Base-by-base conservation (phyloP, 2,888 invertebrate genomes). In the Stenchaetothrips biformis region DNA sequence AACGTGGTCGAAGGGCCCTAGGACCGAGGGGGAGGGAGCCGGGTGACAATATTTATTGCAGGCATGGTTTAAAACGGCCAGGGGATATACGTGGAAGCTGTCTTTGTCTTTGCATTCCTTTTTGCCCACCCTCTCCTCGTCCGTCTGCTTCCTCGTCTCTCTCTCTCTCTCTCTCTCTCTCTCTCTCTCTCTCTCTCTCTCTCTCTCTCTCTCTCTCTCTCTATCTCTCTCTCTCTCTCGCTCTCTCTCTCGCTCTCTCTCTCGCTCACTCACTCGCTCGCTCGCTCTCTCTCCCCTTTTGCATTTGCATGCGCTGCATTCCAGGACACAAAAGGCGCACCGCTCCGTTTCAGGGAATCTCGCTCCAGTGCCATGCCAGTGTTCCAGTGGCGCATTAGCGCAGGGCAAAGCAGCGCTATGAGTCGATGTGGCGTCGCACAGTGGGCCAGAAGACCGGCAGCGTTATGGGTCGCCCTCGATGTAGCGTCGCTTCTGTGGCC, bases 141-240 rank as follows among this genome's bases (percentile, higher is more conserved):
- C 78, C 77, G 7, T 78, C 62, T 67, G 81, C 79, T 80, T 77
- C 80, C 80, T 74, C 80, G 81, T 67, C 67, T 53, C 77, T 59
- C 81, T 80, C 79, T 80, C 81, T 37, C 37, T 81, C 16, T 82
- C 82, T 81, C 81, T 82, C 82, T 48, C 80, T 79, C 80, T 67
- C 80, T 74, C 79, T 78, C 77, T 79, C 82, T 79, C 78, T 74
- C 77, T 81, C 77, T 80, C 77, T 74, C 8, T 77, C 79, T 79
- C 79, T 80, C 81, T 78, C 82, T 80, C 81, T 82, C 80, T 81
- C 81, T 81, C 80, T 82, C 80, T 81, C 82, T 81, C 82, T 81
- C 80, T 81, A 25, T 79, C 67, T 81, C 49, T 78, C 79, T n/a
- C 78, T 67, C 67, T 8, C 67, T 67, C 67, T 67, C 67, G n/a